Evolutionary conservation across 2,888 invertebrate genomes (phyloP), one percentile per base, ranked within the genome.

Genomic region (Hemaris fuciformis): DNA sequence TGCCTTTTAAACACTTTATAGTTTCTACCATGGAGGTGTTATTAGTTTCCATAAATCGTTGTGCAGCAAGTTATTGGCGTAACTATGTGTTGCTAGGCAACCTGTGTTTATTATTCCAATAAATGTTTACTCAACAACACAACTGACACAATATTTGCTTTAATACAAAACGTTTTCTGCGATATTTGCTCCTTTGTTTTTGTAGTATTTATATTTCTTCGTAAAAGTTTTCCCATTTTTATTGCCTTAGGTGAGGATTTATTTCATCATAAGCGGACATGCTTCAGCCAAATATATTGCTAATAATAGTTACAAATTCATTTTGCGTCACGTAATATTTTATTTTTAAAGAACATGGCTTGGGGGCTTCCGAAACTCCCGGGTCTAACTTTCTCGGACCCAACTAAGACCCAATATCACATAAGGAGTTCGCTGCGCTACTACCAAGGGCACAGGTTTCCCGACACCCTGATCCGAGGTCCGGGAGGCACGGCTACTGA

Each of bases 361-460:
- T 93, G 92, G 92, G 94, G 95, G 57, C 85, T 96, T 57, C 96
- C 96, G 4, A 94, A 95, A 84, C 84, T 96, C 62, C 96, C 96
- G 6, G 96, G 96, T 59, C 93, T 94, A 71, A 91, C 91, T 13
- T 95, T 96, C 79, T 84, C 91, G 41, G 95, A 96, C 81, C 94
- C 95, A 3, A 94, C 94, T 76, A 93, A 94, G 76, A 93, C 93
- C 7, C 93, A 93, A 71, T 93, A 93, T 77, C 94, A 95, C 72
- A 83, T 94, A 8, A 86, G 92, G 13, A 95, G 95, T 69, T 94
- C 95, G 4, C 94, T 96, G 64, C 92, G 93, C 42, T 93, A 93
- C 73, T 91, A 93, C 70, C 95, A 96, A 84, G 96, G 96, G 0
- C 80, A 95, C 80, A 90, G 94, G 65, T 86, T 95, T 45, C 93